Evolutionary conservation across 2,113 vertebrate genomes (phyloP).

Genomic region (Nyctibius bracteatus): DNA sequence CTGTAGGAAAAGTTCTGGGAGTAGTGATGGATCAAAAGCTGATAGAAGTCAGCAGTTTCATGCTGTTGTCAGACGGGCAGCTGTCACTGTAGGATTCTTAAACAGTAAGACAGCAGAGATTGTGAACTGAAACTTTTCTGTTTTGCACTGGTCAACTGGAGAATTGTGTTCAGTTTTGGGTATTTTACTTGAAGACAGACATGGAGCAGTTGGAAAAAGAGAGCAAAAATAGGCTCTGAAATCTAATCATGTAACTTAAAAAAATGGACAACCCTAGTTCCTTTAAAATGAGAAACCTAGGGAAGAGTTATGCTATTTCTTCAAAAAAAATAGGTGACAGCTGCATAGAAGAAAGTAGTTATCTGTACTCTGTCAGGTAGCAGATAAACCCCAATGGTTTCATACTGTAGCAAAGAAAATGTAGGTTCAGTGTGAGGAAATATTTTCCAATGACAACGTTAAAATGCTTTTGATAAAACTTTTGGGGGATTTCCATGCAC

Average conservation of each 20-base stretch:
- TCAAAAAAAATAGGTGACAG: background rate
- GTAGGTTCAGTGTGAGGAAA: background rate
- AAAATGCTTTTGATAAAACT: background rate
- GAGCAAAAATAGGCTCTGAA: background rate
- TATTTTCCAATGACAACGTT: background rate
- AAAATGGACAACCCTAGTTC: background rate
- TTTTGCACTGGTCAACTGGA: background rate
- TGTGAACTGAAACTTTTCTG: background rate
- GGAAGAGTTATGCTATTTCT: background rate
- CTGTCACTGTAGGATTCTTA: background rate
- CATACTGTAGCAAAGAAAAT: background rate
- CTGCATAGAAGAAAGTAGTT: background rate
- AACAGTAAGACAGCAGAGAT: background rate
- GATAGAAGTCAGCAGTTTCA: background rate
- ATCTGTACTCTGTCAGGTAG: background rate
- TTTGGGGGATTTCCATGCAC: background rate
- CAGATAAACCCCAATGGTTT: background rate
- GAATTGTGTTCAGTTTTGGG: background rate
- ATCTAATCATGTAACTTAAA: background rate
- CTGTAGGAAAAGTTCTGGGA: background rate
- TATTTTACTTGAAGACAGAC: background rate
- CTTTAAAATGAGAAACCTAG: background rate
- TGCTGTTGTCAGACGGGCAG: background rate
- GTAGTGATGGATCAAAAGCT: background rate
- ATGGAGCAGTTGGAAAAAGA: background rate